phyloP scores from a whole-genome alignment of 2,113 vertebrate genomes.

The Istiophorus platypterus region DNA sequence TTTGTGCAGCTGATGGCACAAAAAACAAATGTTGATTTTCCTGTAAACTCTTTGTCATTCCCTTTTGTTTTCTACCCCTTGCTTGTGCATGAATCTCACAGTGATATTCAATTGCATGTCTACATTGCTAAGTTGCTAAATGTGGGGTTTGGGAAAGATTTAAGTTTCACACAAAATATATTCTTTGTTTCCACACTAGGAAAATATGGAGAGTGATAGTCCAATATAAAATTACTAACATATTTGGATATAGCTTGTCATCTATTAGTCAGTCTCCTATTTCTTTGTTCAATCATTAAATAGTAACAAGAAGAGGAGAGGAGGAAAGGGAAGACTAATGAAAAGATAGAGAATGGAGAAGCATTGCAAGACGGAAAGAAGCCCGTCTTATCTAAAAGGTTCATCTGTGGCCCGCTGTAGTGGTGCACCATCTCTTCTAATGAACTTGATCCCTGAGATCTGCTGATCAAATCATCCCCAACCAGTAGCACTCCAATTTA shows the following conservation, averaged over 20 bases:
- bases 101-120: too few species aligned
- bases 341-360: conserved; percentile 35
- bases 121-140: too few species aligned
- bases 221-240: not conserved
- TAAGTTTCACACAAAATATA: not conserved
- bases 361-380: conserved; percentile 20
- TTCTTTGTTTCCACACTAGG: not conserved
- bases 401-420: conserved; percentile 50
- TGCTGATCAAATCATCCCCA: conserved; percentile 61
- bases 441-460: conserved; percentile 70
- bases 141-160: not conserved
- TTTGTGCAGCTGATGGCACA: not conserved
- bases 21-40: not conserved
- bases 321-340: conserved; percentile 8
- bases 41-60: not conserved
- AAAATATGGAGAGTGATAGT: not conserved
- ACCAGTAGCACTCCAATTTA: conserved; percentile 46
- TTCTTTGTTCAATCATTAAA: not conserved
- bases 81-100: not conserved
- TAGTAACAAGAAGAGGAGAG: not conserved
- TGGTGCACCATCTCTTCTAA: conserved; percentile 58
- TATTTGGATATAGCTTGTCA: not conserved
- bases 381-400: conserved; percentile 48
- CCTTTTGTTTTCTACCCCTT: too few species aligned
- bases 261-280: not conserved